Conservation (phyloP, 2,888 invertebrate genomes). For the Crepidodera aurea region DNA sequence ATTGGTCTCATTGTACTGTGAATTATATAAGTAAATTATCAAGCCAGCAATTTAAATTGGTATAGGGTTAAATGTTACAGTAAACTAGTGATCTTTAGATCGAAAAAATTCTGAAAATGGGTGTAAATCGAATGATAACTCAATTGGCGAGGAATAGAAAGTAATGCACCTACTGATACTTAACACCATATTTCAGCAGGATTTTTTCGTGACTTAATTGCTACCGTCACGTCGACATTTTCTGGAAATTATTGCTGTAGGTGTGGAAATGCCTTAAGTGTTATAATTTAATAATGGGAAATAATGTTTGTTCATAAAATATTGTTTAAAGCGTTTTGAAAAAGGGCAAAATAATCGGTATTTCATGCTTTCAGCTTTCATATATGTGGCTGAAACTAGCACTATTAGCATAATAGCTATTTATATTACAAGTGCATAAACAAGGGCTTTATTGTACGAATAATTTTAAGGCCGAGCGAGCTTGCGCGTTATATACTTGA, state of each 20-base stretch:
- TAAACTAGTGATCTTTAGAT: slow-evolving; percentile 22
- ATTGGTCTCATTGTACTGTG: neutral
- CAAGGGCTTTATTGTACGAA: too few relatives aligned
- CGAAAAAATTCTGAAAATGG: slow-evolving; percentile 22
- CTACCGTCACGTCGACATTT: slow-evolving; percentile 9
- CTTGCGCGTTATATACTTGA: too few relatives aligned
- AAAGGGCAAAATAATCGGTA: too few relatives aligned
- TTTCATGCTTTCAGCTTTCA: too few relatives aligned
- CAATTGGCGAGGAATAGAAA: slow-evolving; percentile 22
- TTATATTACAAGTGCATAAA: too few relatives aligned
- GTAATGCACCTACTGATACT: slow-evolving; percentile 13
- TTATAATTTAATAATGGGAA: neutral
- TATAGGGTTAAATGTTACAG: slow-evolving; percentile 33
- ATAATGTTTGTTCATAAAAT: neutral
- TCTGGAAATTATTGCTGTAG: slow-evolving; percentile 11
- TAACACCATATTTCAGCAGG: slow-evolving; percentile 9
- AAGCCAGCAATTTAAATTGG: slow-evolving; percentile 12
- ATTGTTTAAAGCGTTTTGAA: neutral
- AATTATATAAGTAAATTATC: slow-evolving; percentile 25
- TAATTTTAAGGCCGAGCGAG: too few relatives aligned
- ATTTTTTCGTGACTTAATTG: slow-evolving; percentile 25
- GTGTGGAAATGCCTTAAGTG: slow-evolving; percentile 13
- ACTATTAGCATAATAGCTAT: too few relatives aligned
- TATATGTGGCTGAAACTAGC: too few relatives aligned
- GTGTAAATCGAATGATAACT: slow-evolving; percentile 23